A percentile compares a stretch with the other conserved stretches of the same genome.
Conservation (phyloP, 2,113 vertebrate genomes). For the Notarius lentiginosus region DNA sequence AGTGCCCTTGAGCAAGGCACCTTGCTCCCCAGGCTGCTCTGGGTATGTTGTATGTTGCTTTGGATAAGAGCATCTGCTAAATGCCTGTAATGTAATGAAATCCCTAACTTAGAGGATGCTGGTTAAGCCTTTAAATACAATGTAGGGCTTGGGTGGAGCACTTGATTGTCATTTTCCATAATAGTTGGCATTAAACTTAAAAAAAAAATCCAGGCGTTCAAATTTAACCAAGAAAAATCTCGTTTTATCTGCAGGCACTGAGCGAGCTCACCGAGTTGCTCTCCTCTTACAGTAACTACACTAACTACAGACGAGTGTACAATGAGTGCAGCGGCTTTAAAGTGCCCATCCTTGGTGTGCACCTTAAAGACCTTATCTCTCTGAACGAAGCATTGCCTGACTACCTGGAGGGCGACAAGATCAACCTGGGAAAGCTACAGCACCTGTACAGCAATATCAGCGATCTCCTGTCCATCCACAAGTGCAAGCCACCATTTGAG, state of each 20-base stretch:
- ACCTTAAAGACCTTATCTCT: slow-evolving; percentile 89
- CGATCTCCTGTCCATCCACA: slow-evolving; percentile 80
- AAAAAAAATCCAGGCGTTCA: neutral
- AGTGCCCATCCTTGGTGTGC: slow-evolving; percentile 87
- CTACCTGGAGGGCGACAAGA: slow-evolving; percentile 79
- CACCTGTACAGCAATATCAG: slow-evolving; percentile 83
- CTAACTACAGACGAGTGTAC: slow-evolving; percentile 81
- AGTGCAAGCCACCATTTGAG: slow-evolving; percentile 73
- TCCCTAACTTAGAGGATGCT: neutral
- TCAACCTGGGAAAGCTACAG: slow-evolving; percentile 86
- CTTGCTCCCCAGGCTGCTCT: no score
- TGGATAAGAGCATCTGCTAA: no score
- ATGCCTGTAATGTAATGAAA: neutral
- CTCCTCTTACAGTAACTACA: slow-evolving; percentile 84
- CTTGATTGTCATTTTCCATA: neutral
- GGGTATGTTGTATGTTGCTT: no score
- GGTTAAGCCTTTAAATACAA: neutral
- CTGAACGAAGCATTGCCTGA: slow-evolving; percentile 83
- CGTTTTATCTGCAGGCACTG: slow-evolving; percentile 69
- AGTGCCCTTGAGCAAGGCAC: no score
- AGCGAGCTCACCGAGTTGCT: slow-evolving; percentile 87
- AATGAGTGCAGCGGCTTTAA: slow-evolving; percentile 80
- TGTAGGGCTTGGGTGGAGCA: neutral
- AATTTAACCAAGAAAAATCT: neutral
- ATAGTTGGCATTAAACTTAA: neutral